phyloP scores from a whole-genome alignment of 1,140 invertebrate species.

The Pararge aegeria region DNA sequence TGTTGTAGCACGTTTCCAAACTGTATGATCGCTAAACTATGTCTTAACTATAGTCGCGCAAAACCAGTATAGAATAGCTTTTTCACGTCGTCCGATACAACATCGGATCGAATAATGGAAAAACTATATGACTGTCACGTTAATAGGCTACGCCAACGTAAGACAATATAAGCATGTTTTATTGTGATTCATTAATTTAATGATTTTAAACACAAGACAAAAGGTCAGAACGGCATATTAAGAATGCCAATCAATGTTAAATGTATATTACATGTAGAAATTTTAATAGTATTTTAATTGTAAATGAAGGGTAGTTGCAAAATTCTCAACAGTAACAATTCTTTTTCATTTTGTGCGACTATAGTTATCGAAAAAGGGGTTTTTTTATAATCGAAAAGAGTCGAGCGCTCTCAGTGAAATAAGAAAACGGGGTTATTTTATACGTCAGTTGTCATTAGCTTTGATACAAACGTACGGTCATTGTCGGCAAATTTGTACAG shows the following conservation, averaged over 20 bases:
- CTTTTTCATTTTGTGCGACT: slow-evolving; percentile 1
- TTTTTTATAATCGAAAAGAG: slow-evolving; percentile 8
- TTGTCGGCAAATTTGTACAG: slow-evolving; percentile 47
- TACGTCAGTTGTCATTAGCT: slow-evolving; percentile 59
- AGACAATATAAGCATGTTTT: too few species aligned
- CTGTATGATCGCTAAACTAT: background rate
- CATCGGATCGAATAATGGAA: too few species aligned
- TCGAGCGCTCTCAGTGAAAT: slow-evolving; percentile 19
- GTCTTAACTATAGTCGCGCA: slow-evolving; percentile 1
- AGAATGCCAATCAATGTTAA: too few species aligned
- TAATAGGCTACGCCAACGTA: too few species aligned
- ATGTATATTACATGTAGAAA: too few species aligned
- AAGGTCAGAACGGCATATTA: too few species aligned
- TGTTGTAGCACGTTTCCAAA: background rate
- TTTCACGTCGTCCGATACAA: too few species aligned
- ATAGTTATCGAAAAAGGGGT: background rate
- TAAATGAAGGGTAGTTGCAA: background rate
- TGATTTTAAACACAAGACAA: background rate
- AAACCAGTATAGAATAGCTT: too few species aligned
- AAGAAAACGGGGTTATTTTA: slow-evolving; percentile 42
- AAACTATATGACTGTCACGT: too few species aligned
- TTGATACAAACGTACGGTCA: slow-evolving; percentile 38
- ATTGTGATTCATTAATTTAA: background rate
- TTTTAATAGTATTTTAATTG: background rate
- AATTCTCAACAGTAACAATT: background rate